Evolutionary conservation across 92 coral and sea anemone species (phyloP).

Genomic region (Porites evermanni): DNA sequence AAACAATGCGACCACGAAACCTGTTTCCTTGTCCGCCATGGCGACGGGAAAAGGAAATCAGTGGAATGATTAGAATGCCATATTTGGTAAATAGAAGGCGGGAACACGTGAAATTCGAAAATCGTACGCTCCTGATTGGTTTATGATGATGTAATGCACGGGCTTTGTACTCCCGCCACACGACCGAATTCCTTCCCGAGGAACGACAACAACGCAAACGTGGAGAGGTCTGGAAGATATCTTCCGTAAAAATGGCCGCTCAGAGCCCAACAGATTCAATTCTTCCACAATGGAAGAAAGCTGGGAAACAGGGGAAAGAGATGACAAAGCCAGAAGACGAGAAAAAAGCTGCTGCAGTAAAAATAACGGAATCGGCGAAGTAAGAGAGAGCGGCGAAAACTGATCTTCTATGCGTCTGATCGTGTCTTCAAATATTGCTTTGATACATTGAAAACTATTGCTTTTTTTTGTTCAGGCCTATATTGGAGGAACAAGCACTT

Average conservation of each 20-base stretch:
- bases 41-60: slow-evolving; percentile 64
- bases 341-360: slow-evolving; percentile 76
- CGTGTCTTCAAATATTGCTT: neutral
- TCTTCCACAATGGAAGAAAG: slow-evolving; percentile 83
- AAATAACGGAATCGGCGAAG: slow-evolving; percentile 95
- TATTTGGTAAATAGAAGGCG: slow-evolving; percentile 67
- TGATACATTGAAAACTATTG: neutral
- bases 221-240: neutral
- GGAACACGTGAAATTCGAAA: slow-evolving; percentile 27
- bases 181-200: slow-evolving; percentile 68
- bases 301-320: slow-evolving; percentile 80
- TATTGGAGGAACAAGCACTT: slow-evolving; percentile 97
- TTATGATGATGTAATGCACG: slow-evolving; percentile 71
- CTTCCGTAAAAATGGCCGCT: slow-evolving; percentile 75
- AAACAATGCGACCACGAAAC: neutral
- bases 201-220: slow-evolving; percentile 30
- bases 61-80: slow-evolving; percentile 53
- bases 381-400: slow-evolving; percentile 37
- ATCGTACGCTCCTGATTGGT: slow-evolving; percentile 68
- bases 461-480: slow-evolving; percentile 71
- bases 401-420: neutral
- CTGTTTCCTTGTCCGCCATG: slow-evolving; percentile 65
- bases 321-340: slow-evolving; percentile 80
- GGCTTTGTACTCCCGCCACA: slow-evolving; percentile 73
- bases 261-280: slow-evolving; percentile 83